These are phyloP conservation scores for Pteruthius melanotis DNA, from an alignment of 2,113 vertebrate genomes.

Conservation along the genomic window DNA sequence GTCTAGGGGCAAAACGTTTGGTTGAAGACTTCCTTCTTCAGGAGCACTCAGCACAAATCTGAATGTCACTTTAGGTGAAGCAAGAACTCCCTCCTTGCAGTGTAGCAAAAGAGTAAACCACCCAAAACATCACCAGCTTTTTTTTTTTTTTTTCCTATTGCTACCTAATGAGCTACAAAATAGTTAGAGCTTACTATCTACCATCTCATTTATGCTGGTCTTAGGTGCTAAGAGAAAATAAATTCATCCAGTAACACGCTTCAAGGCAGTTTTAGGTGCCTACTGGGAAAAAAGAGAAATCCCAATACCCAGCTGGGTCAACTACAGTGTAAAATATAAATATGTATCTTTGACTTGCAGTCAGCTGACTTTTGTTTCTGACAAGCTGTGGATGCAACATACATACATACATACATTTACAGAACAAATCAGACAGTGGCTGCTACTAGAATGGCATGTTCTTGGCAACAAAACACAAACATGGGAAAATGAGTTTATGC, in stretches of 20 bases:
- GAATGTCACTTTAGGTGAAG: not conserved
- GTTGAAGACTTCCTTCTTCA: not conserved
- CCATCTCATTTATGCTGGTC: not conserved
- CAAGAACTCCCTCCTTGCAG: not conserved
- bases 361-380: not conserved
- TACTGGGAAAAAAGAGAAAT: not conserved
- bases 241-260: not conserved
- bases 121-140: not conserved
- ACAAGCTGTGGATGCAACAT: not conserved
- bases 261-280: not conserved
- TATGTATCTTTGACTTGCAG: fast-evolving
- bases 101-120: not conserved
- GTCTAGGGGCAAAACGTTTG: fast-evolving
- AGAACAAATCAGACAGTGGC: not conserved
- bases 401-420: no score
- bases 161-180: not conserved
- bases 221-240: not conserved
- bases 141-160: not conserved
- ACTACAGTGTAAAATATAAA: not conserved
- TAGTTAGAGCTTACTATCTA: not conserved
- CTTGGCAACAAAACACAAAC: not conserved
- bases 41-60: not conserved
- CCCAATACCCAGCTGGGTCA: not conserved
- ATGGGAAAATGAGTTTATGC: not conserved
- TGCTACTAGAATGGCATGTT: not conserved